Evolutionary conservation across 2,113 vertebrate genomes (phyloP).

Genomic region (Falco punctatus): DNA sequence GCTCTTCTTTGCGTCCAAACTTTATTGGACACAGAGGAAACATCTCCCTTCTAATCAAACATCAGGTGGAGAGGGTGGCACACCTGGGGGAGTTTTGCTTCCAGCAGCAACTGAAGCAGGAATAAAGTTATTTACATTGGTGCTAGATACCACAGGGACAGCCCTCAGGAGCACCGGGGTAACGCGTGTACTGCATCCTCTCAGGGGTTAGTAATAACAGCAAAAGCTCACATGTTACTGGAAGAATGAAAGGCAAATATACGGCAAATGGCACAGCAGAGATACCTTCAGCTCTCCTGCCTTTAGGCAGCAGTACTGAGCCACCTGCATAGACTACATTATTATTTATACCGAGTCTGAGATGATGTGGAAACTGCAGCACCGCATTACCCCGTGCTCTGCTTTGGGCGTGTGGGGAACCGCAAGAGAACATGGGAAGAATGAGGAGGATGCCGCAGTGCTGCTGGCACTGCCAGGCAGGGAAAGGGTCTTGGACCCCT

Average conservation of each 20-base stretch:
- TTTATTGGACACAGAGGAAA: neutral
- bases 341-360: accelerated
- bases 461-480: neutral
- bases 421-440: accelerated
- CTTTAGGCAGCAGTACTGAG: neutral
- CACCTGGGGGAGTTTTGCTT: neutral
- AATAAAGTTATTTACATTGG: neutral
- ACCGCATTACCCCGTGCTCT: accelerated
- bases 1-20: neutral
- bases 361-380: neutral
- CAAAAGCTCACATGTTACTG: neutral
- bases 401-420: accelerated
- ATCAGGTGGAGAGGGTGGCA: neutral
- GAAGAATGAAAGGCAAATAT: accelerated
- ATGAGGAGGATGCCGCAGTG: accelerated
- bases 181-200: accelerated
- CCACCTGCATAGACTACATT: accelerated
- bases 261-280: neutral
- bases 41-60: neutral
- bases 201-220: too few relatives aligned
- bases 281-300: neutral
- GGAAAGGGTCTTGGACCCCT: neutral
- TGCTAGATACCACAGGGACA: neutral
- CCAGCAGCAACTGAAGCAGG: neutral
- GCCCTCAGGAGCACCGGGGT: neutral